These are phyloP conservation scores for Fragariocoptes setiger DNA, from an alignment of 1,140 invertebrate genomes.

Conservation along the genomic window DNA sequence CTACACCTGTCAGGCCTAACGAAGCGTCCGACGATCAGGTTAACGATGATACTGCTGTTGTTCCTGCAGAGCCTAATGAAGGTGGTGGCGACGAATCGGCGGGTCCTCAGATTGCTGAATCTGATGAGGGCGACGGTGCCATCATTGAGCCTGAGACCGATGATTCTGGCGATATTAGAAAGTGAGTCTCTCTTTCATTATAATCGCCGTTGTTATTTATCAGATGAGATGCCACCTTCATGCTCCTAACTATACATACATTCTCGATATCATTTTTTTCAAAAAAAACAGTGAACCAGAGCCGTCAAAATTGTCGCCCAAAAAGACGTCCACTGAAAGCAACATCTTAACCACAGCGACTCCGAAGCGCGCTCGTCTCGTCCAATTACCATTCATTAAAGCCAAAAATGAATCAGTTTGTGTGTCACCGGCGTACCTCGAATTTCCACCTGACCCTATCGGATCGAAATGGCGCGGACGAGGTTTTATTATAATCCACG, in stretches of 20 bases:
- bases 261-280: neutral
- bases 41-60: neutral
- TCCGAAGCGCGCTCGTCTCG: neutral
- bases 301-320: neutral
- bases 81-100: neutral
- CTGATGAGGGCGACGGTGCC: neutral
- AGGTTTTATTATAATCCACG: constrained; percentile 17
- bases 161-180: neutral
- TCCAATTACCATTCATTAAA: neutral
- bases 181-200: too few species aligned
- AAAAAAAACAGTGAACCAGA: neutral
- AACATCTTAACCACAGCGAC: neutral
- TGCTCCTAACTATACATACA: too few species aligned
- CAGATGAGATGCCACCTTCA: neutral
- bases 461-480: constrained; percentile 13
- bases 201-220: too few species aligned
- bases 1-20: neutral
- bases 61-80: neutral
- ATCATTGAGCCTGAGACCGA: neutral
- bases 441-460: constrained; percentile 15
- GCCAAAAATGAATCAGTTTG: neutral
- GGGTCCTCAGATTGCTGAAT: neutral
- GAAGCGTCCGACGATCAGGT: neutral
- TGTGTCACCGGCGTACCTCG: constrained; percentile 11
- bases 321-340: neutral